These are phyloP conservation scores for Troides helena DNA, from an alignment of 2,888 invertebrate species.

Conservation along the genomic window DNA sequence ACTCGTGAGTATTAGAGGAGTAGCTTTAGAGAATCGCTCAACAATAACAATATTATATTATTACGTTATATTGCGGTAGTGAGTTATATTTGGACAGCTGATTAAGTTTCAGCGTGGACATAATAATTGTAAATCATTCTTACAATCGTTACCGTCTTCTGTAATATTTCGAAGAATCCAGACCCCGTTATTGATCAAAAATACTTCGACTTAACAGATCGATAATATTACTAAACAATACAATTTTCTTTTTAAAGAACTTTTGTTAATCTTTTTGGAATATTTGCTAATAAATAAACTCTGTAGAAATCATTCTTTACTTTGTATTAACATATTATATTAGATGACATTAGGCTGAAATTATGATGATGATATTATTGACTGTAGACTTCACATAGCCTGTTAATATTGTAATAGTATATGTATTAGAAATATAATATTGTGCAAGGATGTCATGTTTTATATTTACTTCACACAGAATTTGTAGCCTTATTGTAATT, in stretches of 20 bases:
- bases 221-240: not conserved
- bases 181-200: not conserved
- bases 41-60: slow-evolving; percentile 10
- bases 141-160: not conserved
- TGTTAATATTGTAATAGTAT: no score
- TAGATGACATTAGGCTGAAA: not conserved
- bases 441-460: no score
- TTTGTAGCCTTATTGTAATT: no score
- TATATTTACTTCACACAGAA: no score
- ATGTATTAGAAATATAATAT: no score
- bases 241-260: no score
- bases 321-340: no score
- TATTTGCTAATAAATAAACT: no score
- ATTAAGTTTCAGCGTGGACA: not conserved
- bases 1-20: slow-evolving; percentile 13
- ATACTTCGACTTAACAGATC: not conserved
- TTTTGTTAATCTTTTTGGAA: no score
- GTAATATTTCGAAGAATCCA: not conserved
- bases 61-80: not conserved
- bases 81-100: not conserved
- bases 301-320: no score
- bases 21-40: slow-evolving; percentile 2
- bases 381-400: not conserved
- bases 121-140: slow-evolving; percentile 4
- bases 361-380: not conserved